Evolutionary conservation across 64 coral and sea anemone genomes (phyloP).

Genomic region (Orbicella faveolata): DNA sequence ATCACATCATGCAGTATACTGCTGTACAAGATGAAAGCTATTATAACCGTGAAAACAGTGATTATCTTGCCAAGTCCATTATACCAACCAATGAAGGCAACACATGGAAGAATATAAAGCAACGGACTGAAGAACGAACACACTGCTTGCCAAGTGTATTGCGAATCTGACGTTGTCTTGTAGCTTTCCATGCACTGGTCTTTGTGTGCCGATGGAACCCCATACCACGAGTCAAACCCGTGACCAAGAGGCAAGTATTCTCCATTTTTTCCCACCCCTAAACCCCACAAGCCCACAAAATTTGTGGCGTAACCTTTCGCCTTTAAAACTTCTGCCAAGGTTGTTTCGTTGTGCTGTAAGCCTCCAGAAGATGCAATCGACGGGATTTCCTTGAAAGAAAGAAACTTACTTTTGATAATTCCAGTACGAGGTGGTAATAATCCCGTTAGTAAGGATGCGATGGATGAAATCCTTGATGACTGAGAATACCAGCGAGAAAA

Average conservation of each 20-base stretch:
- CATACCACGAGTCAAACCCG: slow-evolving; percentile 92
- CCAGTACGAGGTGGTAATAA: slow-evolving; percentile 83
- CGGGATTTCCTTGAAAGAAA: slow-evolving; percentile 76
- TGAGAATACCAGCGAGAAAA: slow-evolving; percentile 87
- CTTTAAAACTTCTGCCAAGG: slow-evolving; percentile 74
- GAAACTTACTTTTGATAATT: slow-evolving; percentile 86
- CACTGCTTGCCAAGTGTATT: neutral
- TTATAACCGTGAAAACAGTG: slow-evolving; percentile 18
- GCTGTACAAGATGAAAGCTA: slow-evolving; percentile 45
- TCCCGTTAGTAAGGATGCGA: slow-evolving; percentile 86
- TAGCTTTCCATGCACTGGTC: slow-evolving; percentile 45
- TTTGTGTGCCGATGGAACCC: slow-evolving; percentile 71
- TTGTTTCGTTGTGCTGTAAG: slow-evolving; percentile 52
- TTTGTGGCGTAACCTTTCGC: slow-evolving; percentile 58
- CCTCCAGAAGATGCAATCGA: slow-evolving; percentile 87
- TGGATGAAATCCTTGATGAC: slow-evolving; percentile 59
- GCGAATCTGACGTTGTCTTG: slow-evolving; percentile 1
- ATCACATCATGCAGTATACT: slow-evolving; percentile 13
- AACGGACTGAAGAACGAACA: neutral
- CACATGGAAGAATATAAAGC: slow-evolving; percentile 5
- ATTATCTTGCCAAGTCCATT: slow-evolving; percentile 28
- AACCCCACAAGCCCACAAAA: slow-evolving; percentile 88
- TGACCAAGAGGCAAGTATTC: slow-evolving; percentile 76
- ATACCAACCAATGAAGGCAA: slow-evolving; percentile 49
- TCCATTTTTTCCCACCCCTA: slow-evolving; percentile 73